Evolutionary conservation across 1,140 invertebrate genomes (phyloP).

Genomic region (Acyrthosiphon pisum): DNA sequence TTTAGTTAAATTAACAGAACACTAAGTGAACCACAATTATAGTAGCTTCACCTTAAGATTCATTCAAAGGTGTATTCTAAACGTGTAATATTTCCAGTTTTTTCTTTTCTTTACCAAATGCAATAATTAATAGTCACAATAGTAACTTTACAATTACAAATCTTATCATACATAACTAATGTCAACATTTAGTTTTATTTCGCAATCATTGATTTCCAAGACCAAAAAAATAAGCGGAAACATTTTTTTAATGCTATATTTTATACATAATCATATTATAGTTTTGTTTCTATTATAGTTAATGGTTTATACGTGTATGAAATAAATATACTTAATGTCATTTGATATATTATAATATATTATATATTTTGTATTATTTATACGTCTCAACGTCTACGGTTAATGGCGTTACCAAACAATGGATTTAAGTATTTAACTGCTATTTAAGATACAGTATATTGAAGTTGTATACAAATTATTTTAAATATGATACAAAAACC

Average conservation of each 20-base stretch:
- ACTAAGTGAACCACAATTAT: not conserved
- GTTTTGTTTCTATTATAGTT: not conserved
- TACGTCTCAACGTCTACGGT: too few relatives aligned
- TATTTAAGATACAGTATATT: too few relatives aligned
- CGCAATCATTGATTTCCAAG: not conserved
- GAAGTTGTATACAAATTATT: too few relatives aligned
- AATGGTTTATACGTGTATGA: not conserved
- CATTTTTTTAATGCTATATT: not conserved
- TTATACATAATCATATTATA: not conserved
- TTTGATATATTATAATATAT: too few relatives aligned
- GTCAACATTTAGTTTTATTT: not conserved
- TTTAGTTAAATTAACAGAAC: not conserved
- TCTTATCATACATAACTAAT: not conserved
- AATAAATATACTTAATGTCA: not conserved
- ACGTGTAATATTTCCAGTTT: not conserved
- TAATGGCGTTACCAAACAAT: too few relatives aligned
- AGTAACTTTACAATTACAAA: not conserved
- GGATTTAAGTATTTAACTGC: too few relatives aligned
- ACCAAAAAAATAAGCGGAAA: not conserved
- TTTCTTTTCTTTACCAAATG: not conserved
- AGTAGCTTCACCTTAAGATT: not conserved
- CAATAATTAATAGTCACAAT: not conserved
- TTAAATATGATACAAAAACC: too few relatives aligned
- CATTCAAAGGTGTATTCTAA: not conserved
- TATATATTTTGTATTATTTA: too few relatives aligned